Percentiles rank a stretch among this genome's conserved stretches.
These are phyloP conservation scores for Bagarius yarrelli DNA, from an alignment of 2,113 vertebrate genomes.

Conservation along the genomic window DNA sequence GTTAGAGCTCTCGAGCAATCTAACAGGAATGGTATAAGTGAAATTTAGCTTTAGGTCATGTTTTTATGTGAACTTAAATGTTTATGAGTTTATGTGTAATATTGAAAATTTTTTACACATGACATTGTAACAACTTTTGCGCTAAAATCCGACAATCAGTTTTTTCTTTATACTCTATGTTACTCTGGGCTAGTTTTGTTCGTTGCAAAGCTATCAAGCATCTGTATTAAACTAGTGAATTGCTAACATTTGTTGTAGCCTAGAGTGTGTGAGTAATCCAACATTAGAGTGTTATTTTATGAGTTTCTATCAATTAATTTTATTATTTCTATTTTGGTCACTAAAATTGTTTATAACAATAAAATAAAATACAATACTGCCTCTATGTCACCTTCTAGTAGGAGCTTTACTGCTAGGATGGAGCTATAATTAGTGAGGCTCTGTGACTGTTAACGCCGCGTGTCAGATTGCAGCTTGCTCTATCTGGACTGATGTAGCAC, in stretches of 20 bases:
- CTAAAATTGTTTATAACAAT: background rate
- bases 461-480: slow-evolving; percentile 79
- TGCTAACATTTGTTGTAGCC: background rate
- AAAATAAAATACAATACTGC: background rate
- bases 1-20: no score
- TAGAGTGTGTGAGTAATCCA: background rate
- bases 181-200: background rate
- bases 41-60: no score
- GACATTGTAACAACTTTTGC: background rate
- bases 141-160: background rate
- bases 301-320: no score
- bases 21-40: no score
- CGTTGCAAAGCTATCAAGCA: background rate
- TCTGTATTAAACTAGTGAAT: background rate
- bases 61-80: no score
- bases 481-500: slow-evolving; percentile 72
- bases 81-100: background rate
- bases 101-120: background rate
- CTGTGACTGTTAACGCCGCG: slow-evolving; percentile 71
- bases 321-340: background rate
- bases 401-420: slow-evolving; percentile 66
- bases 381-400: slow-evolving; percentile 1
- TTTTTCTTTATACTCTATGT: background rate
- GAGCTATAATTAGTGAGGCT: slow-evolving; percentile 80
- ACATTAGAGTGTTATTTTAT: background rate